These are phyloP conservation scores for Salvelinus sp. DNA, from an alignment of 2,113 vertebrate species.

Conservation along the genomic window DNA sequence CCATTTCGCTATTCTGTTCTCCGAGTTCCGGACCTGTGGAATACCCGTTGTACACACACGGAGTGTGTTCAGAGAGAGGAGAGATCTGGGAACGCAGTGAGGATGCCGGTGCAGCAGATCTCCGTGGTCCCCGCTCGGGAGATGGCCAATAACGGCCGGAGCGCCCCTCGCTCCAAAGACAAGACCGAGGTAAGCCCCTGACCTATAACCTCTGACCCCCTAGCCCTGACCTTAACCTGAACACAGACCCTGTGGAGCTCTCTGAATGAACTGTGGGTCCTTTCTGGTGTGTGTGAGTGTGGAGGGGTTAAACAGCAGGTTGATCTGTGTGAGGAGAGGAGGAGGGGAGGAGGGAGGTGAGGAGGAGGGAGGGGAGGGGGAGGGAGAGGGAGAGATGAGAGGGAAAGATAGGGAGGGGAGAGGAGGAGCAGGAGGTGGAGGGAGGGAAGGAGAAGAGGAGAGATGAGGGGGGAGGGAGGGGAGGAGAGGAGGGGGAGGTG, in stretches of 20 bases:
- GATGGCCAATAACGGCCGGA: conserved; percentile 79
- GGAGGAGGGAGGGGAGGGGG: not conserved
- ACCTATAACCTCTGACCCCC: not conserved
- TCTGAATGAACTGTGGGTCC: not conserved
- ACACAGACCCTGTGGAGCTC: not conserved
- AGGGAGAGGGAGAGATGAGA: no score
- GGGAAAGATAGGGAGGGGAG: no score
- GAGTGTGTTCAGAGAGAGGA: conserved; percentile 25
- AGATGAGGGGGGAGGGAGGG: no score
- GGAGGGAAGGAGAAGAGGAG: no score
- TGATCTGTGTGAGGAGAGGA: no score
- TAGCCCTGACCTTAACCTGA: not conserved
- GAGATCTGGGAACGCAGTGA: conserved; percentile 49
- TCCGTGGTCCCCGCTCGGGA: conserved; percentile 86
- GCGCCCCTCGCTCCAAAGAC: conserved; percentile 82
- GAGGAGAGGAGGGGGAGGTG: no score
- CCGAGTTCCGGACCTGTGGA: conserved; percentile 30
- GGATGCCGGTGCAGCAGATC: conserved; percentile 91
- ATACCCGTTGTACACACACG: not conserved
- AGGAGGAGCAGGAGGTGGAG: no score
- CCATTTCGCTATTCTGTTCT: conserved; percentile 23
- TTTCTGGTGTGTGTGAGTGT: not conserved
- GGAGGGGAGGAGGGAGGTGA: no score
- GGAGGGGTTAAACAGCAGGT: no score
- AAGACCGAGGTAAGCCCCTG: conserved; percentile 84